Conservation (phyloP, 2,113 vertebrate species). For the Phyllostomus hastatus region DNA sequence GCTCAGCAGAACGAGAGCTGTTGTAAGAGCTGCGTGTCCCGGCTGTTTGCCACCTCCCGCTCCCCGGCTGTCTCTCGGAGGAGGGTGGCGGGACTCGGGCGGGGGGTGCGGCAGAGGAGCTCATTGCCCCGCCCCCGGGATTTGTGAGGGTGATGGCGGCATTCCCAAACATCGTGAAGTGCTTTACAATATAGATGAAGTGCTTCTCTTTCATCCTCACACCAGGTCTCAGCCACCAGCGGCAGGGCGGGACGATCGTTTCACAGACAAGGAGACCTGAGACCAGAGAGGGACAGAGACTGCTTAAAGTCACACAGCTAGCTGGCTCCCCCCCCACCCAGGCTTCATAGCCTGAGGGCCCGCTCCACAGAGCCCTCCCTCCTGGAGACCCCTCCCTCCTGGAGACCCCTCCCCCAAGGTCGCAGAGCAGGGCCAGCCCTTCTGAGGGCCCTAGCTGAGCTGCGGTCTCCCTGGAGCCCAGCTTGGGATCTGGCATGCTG, state of each 20-base stretch:
- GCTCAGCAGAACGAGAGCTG: neutral
- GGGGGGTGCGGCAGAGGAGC: neutral
- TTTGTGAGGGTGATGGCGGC: neutral
- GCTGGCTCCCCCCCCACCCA: neutral
- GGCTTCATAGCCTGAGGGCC: neutral
- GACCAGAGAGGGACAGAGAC: neutral
- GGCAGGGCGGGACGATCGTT: neutral
- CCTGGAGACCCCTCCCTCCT: no score
- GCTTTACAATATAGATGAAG: neutral
- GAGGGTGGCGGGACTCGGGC: neutral
- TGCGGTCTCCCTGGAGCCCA: neutral
- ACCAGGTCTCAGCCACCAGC: neutral
- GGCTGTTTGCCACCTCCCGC: neutral
- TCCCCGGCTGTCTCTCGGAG: neutral
- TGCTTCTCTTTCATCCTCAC: neutral
- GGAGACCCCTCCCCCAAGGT: no score
- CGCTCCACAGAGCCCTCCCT: neutral
- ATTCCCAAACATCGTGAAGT: neutral
- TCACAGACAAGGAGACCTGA: neutral
- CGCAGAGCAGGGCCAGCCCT: neutral
- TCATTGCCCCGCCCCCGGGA: no score
- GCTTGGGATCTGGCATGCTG: neutral
- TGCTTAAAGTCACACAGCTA: neutral
- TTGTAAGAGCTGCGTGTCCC: neutral
- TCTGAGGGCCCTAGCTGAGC: neutral